Percentiles rank a stretch among this genome's conserved stretches.
Evolutionary conservation across 2,113 vertebrate genomes (phyloP).

Genomic region (Pagrus major): DNA sequence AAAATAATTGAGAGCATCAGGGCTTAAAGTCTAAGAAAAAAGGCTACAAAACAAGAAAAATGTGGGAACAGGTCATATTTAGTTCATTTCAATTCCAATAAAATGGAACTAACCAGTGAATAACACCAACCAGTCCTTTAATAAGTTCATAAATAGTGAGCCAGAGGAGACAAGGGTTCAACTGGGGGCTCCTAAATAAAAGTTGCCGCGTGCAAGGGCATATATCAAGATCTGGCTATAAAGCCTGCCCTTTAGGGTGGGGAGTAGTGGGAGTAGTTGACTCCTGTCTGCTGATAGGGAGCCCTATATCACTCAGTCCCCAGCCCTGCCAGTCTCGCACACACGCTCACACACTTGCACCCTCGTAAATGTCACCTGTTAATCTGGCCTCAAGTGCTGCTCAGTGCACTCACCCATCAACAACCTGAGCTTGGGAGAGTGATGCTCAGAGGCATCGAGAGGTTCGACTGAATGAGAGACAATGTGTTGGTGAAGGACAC

Average conservation of each 20-base stretch:
- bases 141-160: constrained; percentile 82
- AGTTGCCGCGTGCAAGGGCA: constrained; percentile 75
- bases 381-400: constrained; percentile 83
- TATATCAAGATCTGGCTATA: constrained; percentile 83
- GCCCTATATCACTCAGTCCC: constrained; percentile 82
- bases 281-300: constrained; percentile 84
- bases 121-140: constrained; percentile 78
- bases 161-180: constrained; percentile 66
- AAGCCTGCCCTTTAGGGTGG: constrained; percentile 84
- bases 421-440: constrained; percentile 41
- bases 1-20: neutral
- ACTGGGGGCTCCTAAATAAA: constrained; percentile 82
- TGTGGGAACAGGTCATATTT: constrained; percentile 34
- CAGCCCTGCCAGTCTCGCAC: constrained; percentile 72
- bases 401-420: constrained; percentile 74
- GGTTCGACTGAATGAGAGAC: constrained; percentile 9
- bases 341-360: constrained; percentile 61
- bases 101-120: constrained; percentile 77
- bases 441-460: constrained; percentile 40
- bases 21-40: neutral
- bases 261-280: constrained; percentile 83
- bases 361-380: constrained; percentile 85
- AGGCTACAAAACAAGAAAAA: constrained; percentile 42
- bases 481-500: constrained; percentile 5
- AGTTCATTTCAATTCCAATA: constrained; percentile 69